Percentiles rank a stretch among this genome's conserved stretches.
These are phyloP conservation scores for Triplophysa yarkandensis DNA, from an alignment of 2,797 vertebrate genomes.

Conservation along the genomic window DNA sequence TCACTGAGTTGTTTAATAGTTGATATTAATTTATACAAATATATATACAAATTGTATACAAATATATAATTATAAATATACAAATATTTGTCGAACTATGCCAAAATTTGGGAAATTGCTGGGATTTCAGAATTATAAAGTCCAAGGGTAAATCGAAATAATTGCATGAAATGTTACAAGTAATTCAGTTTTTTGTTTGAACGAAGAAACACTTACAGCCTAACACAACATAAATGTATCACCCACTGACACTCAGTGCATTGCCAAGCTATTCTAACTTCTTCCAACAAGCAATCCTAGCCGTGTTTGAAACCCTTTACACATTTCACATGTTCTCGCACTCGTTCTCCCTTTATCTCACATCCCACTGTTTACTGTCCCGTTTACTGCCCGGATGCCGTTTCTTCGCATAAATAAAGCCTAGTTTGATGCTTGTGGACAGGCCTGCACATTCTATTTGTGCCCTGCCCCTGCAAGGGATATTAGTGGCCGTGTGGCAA, in stretches of 20 bases:
- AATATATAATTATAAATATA: too few species aligned
- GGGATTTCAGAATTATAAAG: not conserved
- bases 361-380: slow-evolving; percentile 41
- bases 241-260: slow-evolving; percentile 10
- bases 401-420: slow-evolving; percentile 46
- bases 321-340: slow-evolving; percentile 3
- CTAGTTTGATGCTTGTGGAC: slow-evolving; percentile 47
- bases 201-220: not conserved
- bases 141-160: not conserved
- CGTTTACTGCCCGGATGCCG: slow-evolving; percentile 35
- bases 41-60: too few species aligned
- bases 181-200: not conserved
- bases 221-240: slow-evolving; percentile 13
- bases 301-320: slow-evolving; percentile 4
- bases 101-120: not conserved
- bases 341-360: slow-evolving; percentile 30
- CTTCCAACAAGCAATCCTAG: not conserved
- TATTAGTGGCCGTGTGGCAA: slow-evolving; percentile 74
- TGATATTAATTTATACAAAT: too few species aligned
- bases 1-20: not conserved
- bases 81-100: not conserved
- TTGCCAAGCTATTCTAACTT: not conserved
- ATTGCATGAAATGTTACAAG: slow-evolving; percentile 11
- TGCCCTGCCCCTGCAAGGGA: slow-evolving; percentile 69
- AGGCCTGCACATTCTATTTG: slow-evolving; percentile 48